These are phyloP conservation scores for Rhabdomys dilectus DNA, from an alignment of 2,113 vertebrate genomes.

Conservation along the genomic window DNA sequence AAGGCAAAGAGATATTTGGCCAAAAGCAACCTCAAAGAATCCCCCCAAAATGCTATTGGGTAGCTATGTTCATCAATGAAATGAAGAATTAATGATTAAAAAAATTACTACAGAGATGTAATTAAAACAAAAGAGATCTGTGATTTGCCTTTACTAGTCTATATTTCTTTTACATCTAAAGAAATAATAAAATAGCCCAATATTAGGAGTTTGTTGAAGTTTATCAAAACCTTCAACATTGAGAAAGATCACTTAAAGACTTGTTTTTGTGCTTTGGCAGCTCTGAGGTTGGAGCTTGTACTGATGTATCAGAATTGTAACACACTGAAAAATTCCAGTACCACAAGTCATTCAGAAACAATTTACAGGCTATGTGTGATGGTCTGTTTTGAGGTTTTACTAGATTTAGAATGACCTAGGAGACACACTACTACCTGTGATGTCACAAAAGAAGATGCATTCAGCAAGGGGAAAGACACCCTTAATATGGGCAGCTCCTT, in stretches of 20 bases:
- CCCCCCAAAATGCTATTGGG: not conserved
- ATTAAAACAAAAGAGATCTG: not conserved
- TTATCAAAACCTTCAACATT: not conserved
- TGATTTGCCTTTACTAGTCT: not conserved
- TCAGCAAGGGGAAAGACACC: not conserved
- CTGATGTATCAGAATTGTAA: conserved; percentile 30
- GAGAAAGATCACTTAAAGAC: not conserved
- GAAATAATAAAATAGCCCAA: not conserved
- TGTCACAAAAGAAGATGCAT: not conserved
- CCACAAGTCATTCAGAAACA: not conserved
- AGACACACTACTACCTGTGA: not conserved
- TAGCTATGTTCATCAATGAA: not conserved
- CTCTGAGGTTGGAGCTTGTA: not conserved
- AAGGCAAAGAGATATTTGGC: not conserved
- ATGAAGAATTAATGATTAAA: not conserved
- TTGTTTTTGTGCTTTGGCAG: not conserved
- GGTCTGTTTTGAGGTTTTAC: not conserved
- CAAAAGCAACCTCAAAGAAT: not conserved
- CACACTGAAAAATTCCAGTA: not conserved
- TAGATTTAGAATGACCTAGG: not conserved
- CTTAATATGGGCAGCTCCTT: no score
- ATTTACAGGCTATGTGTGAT: not conserved
- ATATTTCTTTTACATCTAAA: not conserved
- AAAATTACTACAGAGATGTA: not conserved
- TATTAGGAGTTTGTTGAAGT: not conserved